Conservation (phyloP, 2,888 invertebrate genomes). For the Notodromas monacha region DNA sequence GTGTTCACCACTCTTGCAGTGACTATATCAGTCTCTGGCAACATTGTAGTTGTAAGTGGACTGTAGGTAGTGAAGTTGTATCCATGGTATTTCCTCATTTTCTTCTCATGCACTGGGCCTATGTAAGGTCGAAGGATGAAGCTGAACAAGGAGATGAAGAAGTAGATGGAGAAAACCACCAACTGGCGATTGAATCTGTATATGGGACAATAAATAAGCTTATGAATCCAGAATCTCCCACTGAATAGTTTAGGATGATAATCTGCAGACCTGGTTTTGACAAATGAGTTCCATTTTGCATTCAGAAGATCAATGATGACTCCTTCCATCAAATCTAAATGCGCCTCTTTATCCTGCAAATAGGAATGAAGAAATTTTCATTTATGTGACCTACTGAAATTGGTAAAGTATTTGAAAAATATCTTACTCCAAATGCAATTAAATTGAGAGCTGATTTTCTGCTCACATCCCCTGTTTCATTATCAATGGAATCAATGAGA, state of each 20-base stretch:
- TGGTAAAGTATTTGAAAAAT: conserved; percentile 8
- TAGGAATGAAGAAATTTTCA: too few relatives aligned
- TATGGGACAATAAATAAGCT: too few relatives aligned
- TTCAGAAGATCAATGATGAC: conserved; percentile 66
- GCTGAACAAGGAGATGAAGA: conserved; percentile 50
- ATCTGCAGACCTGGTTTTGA: conserved; percentile 35
- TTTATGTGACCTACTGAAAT: background rate
- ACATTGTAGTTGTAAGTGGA: too few relatives aligned
- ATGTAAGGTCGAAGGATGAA: conserved; percentile 71
- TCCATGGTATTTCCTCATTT: too few relatives aligned
- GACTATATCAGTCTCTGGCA: too few relatives aligned
- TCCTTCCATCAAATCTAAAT: conserved; percentile 75
- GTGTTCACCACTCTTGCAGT: too few relatives aligned
- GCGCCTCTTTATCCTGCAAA: conserved; percentile 60
- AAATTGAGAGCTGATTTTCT: conserved; percentile 77
- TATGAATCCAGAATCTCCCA: too few relatives aligned
- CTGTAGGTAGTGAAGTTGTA: too few relatives aligned
- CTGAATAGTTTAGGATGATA: too few relatives aligned
- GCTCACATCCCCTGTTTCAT: conserved; percentile 61
- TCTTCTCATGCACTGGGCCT: too few relatives aligned
- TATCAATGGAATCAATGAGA: conserved; percentile 78
- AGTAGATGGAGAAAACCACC: conserved; percentile 59
- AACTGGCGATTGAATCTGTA: conserved; percentile 77
- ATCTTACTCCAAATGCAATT: conserved; percentile 69
- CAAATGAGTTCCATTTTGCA: conserved; percentile 93